phyloP scores from a whole-genome alignment of 2,888 invertebrate species.

The Pseudococcus jackbeardsleyi region DNA sequence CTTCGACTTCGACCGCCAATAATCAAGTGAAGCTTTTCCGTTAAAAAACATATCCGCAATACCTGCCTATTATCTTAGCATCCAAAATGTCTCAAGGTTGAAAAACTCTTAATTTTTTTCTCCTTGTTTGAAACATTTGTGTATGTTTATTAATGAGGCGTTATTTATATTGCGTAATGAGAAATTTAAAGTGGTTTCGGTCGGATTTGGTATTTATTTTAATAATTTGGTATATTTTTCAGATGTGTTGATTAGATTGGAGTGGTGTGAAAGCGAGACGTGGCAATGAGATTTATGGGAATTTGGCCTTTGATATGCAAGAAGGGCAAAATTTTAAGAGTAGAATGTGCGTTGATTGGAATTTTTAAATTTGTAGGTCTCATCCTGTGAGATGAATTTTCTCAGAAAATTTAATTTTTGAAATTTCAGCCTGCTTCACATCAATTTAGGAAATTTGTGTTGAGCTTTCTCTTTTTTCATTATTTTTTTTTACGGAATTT shows the following conservation, averaged over 20 bases:
- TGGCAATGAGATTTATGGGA: too few species aligned
- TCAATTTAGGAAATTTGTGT: too few species aligned
- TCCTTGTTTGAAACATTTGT: not conserved
- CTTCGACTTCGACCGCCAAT: not conserved
- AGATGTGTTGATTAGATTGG: too few species aligned
- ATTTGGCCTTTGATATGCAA: not conserved
- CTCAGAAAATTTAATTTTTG: too few species aligned
- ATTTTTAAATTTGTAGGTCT: too few species aligned
- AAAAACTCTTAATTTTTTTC: not conserved
- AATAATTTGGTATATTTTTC: not conserved
- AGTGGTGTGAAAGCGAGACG: too few species aligned
- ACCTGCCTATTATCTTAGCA: not conserved
- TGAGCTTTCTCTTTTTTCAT: too few species aligned
- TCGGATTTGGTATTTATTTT: not conserved
- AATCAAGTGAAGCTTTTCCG: conserved; percentile 9
- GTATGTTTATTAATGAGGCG: not conserved
- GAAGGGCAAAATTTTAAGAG: not conserved
- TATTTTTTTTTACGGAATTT: too few species aligned
- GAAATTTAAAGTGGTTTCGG: not conserved
- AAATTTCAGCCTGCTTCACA: too few species aligned
- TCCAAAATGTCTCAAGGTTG: conserved; percentile 21
- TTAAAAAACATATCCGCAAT: not conserved
- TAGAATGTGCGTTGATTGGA: not conserved
- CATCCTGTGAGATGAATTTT: too few species aligned
- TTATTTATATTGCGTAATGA: not conserved